These are phyloP conservation scores for Gryon sp. DNA, from an alignment of 1,140 invertebrate genomes.

Conservation along the genomic window DNA sequence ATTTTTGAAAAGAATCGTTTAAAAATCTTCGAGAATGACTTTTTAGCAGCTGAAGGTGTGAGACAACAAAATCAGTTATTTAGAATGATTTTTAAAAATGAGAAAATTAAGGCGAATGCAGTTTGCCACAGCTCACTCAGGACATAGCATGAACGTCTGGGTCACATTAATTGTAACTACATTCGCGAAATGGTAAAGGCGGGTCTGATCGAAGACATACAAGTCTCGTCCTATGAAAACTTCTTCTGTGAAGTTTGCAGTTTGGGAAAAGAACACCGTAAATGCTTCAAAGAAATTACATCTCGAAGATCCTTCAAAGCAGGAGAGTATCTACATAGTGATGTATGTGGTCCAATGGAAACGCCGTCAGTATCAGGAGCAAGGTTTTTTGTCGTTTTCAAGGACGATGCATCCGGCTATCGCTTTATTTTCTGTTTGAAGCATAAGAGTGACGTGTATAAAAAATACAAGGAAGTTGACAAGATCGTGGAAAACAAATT, in stretches of 20 bases:
- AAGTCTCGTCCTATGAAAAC: slow-evolving; percentile 13
- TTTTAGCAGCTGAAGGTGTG: slow-evolving; percentile 3
- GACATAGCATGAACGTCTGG: slow-evolving; percentile 20
- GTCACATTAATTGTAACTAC: slow-evolving; percentile 19
- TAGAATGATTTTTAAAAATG: slow-evolving; percentile 18
- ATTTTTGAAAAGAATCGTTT: background rate
- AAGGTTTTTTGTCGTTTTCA: slow-evolving; percentile 33
- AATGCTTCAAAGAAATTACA: background rate
- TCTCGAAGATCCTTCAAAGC: slow-evolving; percentile 3
- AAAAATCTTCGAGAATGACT: slow-evolving; percentile 4
- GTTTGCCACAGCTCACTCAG: background rate
- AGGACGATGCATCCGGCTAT: slow-evolving; percentile 14
- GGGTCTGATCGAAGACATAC: background rate
- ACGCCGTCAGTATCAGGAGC: slow-evolving; percentile 4
- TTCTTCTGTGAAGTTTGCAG: slow-evolving; percentile 21
- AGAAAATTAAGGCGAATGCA: slow-evolving; percentile 5
- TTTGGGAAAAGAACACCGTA: slow-evolving; percentile 15
- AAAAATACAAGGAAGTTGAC: slow-evolving; percentile 40
- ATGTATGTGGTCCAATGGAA: slow-evolving; percentile 29
- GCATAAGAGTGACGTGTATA: slow-evolving; percentile 29
- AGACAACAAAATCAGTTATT: slow-evolving; percentile 7
- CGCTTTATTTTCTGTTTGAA: slow-evolving; percentile 27
- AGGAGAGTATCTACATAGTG: slow-evolving; percentile 20
- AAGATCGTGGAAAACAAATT: slow-evolving; percentile 48
- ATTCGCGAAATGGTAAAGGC: slow-evolving; percentile 6